phyloP scores from a whole-genome alignment of 2,888 invertebrate genomes.

The Harpalus rubripes region DNA sequence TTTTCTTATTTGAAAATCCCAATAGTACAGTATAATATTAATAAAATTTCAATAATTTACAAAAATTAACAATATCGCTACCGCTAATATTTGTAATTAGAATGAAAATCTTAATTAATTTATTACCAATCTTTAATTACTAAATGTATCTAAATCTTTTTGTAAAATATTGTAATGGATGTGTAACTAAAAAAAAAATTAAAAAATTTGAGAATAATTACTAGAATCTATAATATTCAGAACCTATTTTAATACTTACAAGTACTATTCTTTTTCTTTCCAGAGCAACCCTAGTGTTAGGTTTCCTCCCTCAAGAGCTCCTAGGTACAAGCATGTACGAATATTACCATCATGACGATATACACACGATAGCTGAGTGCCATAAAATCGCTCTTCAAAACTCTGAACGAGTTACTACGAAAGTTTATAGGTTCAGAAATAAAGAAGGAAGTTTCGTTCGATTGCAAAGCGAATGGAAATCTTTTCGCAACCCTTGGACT shows the following conservation, averaged over 20 bases:
- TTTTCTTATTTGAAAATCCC: too few relatives aligned
- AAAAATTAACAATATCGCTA: too few relatives aligned
- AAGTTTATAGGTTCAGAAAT: slow-evolving; percentile 88
- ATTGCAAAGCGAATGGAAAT: slow-evolving; percentile 91
- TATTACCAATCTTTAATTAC: too few relatives aligned
- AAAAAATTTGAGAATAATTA: background rate
- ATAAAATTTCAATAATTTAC: too few relatives aligned
- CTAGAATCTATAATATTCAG: background rate
- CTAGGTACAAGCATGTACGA: slow-evolving; percentile 96
- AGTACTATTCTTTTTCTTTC: slow-evolving; percentile 37
- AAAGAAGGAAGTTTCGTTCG: slow-evolving; percentile 87
- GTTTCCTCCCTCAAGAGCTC: slow-evolving; percentile 95
- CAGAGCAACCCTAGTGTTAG: slow-evolving; percentile 92
- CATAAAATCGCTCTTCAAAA: slow-evolving; percentile 89
- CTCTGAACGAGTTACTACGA: slow-evolving; percentile 82
- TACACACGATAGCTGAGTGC: slow-evolving; percentile 87
- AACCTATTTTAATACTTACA: background rate
- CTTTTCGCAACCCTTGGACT: slow-evolving; percentile 97
- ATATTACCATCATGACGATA: slow-evolving; percentile 91
- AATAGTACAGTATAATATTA: too few relatives aligned
- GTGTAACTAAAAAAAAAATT: too few relatives aligned
- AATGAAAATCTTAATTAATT: too few relatives aligned
- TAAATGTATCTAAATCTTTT: too few relatives aligned
- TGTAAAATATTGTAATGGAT: too few relatives aligned
- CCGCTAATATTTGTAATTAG: too few relatives aligned